Conservation (phyloP, 1,140 invertebrate species). For the Aradophagus sp. region DNA sequence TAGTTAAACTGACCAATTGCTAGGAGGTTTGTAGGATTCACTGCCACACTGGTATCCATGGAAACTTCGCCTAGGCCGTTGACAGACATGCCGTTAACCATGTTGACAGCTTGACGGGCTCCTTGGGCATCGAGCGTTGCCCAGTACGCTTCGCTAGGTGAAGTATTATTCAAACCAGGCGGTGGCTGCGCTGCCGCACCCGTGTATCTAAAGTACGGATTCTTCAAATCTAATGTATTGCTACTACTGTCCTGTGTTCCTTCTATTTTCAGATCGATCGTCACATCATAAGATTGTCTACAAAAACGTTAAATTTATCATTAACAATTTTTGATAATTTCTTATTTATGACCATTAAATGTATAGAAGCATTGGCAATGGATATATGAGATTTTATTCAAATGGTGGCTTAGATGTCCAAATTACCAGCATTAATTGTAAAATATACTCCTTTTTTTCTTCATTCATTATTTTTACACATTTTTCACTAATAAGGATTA, state of each 20-base stretch:
- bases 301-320: conserved; percentile 7
- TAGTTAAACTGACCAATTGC: conserved; percentile 74
- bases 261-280: conserved; percentile 93
- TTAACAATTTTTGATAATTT: too few relatives aligned
- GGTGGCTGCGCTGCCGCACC: conserved; percentile 91
- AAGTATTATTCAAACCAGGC: conserved; percentile 90
- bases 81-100: conserved; percentile 87
- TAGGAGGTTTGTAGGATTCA: conserved; percentile 77
- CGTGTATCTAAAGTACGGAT: conserved; percentile 97
- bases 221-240: conserved; percentile 98
- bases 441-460: too few relatives aligned
- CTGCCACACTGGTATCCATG: conserved; percentile 78
- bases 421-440: too few relatives aligned
- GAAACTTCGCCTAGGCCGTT: conserved; percentile 85
- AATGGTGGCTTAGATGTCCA: too few relatives aligned
- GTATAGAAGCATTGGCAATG: too few relatives aligned
- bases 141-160: conserved; percentile 95
- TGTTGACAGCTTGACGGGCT: conserved; percentile 82
- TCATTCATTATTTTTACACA: too few relatives aligned
- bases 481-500: too few relatives aligned
- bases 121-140: conserved; percentile 86
- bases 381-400: too few relatives aligned
- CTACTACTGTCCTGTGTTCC: conserved; percentile 86
- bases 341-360: too few relatives aligned
- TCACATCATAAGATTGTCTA: conserved; percentile 99